Base-by-base conservation (phyloP, 2,113 vertebrate genomes). In the Megaceryle torquata region DNA sequence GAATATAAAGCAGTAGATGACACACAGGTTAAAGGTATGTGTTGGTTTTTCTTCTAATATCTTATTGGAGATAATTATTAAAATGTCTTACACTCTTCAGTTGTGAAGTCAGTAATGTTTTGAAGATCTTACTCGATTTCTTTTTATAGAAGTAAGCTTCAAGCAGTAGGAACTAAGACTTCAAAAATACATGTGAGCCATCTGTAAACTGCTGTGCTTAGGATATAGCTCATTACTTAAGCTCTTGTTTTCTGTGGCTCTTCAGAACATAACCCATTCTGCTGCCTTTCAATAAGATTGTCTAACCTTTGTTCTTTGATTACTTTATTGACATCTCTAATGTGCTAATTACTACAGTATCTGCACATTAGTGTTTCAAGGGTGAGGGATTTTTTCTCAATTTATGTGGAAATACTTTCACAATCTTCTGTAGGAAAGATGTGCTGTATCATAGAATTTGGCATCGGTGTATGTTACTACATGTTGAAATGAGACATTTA, bases 1-100 rank as follows among this genome's bases (percentile, higher is more conserved):
- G 99, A 99, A 96, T 99, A 99, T 97, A 99, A 99, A 98, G 99
- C 98, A 20, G 93, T 99, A 93, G 99, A 99, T 98, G 99, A 99
- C 96, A 98, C 97, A 6, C 97, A 98, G 94, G 96, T 98, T 82
- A 99, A 99, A 99, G 98, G 99, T 99, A 97, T 82, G 96, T 95
- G 29, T 1, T 41, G 25, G 43, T 20, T 68, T 91, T 89, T 82
- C 22, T 50, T 8, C 5, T 28, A 31, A 19, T 91, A 14, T 78
- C 63, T 65, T 71, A 15, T 39, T 89, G 28, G 57, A 92, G 4
- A 25, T 39, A 57, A 37, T 10, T 84, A n/a, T 37, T 43, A 26
- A 71, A 91, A 78, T 91, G 43, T 31, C 1, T 59, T 80, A 57
- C 3, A 74, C 39, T 88, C 63, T 82, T 89, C 26, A 53, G 17